phyloP scores from a whole-genome alignment of 2,797 vertebrate genomes.

The Coregonus ussuriensis region DNA sequence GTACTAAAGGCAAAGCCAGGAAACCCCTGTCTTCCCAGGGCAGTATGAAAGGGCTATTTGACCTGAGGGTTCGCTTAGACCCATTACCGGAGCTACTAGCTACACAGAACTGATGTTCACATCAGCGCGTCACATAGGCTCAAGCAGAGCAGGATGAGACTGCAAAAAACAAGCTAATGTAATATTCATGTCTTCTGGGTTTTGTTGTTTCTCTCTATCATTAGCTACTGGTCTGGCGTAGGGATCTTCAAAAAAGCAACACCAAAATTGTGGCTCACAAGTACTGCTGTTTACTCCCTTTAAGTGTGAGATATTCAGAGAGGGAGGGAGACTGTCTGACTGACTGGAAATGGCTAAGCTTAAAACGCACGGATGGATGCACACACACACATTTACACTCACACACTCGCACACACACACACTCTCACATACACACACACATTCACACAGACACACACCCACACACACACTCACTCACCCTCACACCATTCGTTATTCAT shows the following conservation, averaged over 20 bases:
- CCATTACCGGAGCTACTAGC: slow-evolving; percentile 8
- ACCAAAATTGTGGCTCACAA: slow-evolving; percentile 45
- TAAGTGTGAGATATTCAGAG: slow-evolving; percentile 26
- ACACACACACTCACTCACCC: neutral
- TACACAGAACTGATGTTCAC: slow-evolving; percentile 21
- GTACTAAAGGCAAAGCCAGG: neutral
- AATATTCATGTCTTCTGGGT: slow-evolving; percentile 73
- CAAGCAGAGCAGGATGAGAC: slow-evolving; percentile 44
- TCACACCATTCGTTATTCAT: slow-evolving; percentile 18
- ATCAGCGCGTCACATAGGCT: slow-evolving; percentile 32
- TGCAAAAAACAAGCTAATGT: slow-evolving; percentile 66
- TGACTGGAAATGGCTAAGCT: slow-evolving; percentile 36
- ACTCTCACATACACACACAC: neutral
- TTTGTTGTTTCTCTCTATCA: slow-evolving; percentile 64
- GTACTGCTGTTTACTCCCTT: slow-evolving; percentile 35
- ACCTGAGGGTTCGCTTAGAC: slow-evolving; percentile 20
- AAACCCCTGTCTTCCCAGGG: neutral
- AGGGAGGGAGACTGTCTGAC: slow-evolving; percentile 35
- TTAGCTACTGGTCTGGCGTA: slow-evolving; percentile 63
- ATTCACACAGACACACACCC: neutral
- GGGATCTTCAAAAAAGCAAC: slow-evolving; percentile 52
- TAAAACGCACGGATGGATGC: neutral
- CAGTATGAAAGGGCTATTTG: slow-evolving; percentile 13
- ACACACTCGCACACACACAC: too few species aligned
- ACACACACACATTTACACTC: neutral